Percentiles rank a stretch among this genome's conserved stretches.
Conservation (phyloP, 1,140 invertebrate species). For the Nephila pilipes region DNA sequence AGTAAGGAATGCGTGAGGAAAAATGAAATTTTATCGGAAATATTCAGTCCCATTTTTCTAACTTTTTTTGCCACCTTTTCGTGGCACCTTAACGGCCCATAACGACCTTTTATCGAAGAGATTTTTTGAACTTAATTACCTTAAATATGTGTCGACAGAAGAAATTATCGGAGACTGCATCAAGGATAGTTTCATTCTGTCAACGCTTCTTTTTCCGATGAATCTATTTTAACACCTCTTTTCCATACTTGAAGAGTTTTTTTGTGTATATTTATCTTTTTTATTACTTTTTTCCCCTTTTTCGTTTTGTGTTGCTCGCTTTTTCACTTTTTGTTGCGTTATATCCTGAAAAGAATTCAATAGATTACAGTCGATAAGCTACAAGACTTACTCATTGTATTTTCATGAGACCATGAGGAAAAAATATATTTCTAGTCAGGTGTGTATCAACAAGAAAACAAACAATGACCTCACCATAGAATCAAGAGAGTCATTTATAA, state of each 20-base stretch:
- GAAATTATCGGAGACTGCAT: slow-evolving; percentile 67
- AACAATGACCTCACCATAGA: neutral
- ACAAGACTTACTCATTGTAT: slow-evolving; percentile 7
- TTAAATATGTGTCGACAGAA: slow-evolving; percentile 55
- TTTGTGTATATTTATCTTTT: no score
- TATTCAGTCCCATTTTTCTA: slow-evolving; percentile 46
- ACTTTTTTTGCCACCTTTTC: slow-evolving; percentile 48
- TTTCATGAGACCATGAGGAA: slow-evolving; percentile 11
- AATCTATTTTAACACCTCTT: slow-evolving; percentile 22
- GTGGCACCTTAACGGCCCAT: slow-evolving; percentile 39
- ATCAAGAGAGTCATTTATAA: slow-evolving; percentile 51
- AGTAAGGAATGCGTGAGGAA: neutral
- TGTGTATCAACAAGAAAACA: slow-evolving; percentile 21
- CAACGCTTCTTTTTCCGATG: slow-evolving; percentile 24
- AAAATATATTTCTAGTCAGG: neutral
- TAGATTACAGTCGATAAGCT: slow-evolving; percentile 63
- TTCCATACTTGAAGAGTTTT: slow-evolving; percentile 22
- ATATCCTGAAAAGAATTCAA: slow-evolving; percentile 50
- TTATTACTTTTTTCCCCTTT: neutral
- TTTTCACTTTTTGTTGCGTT: slow-evolving; percentile 7
- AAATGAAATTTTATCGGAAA: slow-evolving; percentile 52
- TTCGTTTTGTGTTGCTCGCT: neutral
- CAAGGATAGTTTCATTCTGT: slow-evolving; percentile 41
- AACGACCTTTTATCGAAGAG: slow-evolving; percentile 51
- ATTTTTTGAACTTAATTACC: slow-evolving; percentile 63